These are phyloP conservation scores for Antedon mediterranea DNA, from an alignment of 53 echinoderm and acorn worm genomes.

Conservation along the genomic window DNA sequence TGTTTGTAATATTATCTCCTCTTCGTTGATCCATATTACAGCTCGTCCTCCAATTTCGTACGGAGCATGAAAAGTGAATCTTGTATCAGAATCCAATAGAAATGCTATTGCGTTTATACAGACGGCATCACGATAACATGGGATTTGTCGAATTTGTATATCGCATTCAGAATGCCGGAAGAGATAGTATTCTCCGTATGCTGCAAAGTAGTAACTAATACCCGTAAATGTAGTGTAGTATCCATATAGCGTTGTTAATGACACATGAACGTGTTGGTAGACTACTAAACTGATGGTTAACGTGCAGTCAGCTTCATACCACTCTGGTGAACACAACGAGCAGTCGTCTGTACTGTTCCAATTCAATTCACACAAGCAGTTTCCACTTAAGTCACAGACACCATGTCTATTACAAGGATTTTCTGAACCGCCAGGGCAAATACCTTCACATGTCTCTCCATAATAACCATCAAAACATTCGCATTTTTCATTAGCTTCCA, in stretches of 20 bases:
- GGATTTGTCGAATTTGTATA: conserved; percentile 67
- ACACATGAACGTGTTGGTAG: conserved; percentile 13
- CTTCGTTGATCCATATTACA: conserved; percentile 49
- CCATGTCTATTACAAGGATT: conserved; percentile 50
- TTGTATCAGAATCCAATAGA: neutral
- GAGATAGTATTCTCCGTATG: conserved; percentile 63
- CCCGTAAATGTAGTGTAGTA: conserved; percentile 68
- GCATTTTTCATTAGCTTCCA: conserved; percentile 21
- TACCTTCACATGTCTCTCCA: conserved; percentile 45
- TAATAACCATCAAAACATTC: conserved; percentile 43
- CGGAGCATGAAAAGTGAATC: conserved; percentile 53
- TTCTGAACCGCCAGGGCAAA: conserved; percentile 50
- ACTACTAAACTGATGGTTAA: conserved; percentile 13
- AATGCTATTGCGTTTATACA: conserved; percentile 59
- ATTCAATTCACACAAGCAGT: conserved; percentile 61
- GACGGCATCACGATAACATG: conserved; percentile 38
- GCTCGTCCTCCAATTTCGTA: conserved; percentile 19
- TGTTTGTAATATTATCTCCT: conserved; percentile 4
- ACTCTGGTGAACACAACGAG: conserved; percentile 30
- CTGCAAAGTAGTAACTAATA: conserved; percentile 43
- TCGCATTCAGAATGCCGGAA: neutral
- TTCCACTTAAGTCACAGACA: conserved; percentile 26
- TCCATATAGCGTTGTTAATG: conserved; percentile 32
- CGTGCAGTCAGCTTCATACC: conserved; percentile 68
- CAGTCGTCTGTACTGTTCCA: conserved; percentile 54